phyloP scores from a whole-genome alignment of 1,140 invertebrate species.

The Plectus sambesii region DNA sequence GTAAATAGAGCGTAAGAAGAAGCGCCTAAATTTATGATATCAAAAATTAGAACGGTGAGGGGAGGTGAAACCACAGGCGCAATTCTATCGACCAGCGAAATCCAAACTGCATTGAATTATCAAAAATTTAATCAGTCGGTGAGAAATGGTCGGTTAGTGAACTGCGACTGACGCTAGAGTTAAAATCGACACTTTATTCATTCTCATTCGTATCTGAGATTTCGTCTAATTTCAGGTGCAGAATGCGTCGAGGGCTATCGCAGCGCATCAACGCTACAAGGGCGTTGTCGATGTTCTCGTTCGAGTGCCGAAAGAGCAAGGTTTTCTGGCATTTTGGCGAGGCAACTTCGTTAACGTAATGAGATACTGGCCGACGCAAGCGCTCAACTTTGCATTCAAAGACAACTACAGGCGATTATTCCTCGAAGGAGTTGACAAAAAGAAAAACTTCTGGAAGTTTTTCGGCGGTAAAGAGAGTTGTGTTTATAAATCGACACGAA shows the following conservation, averaged over 20 bases:
- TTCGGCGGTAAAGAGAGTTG: conserved; percentile 69
- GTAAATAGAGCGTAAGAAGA: too few relatives aligned
- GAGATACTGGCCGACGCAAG: conserved; percentile 44
- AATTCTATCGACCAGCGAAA: too few relatives aligned
- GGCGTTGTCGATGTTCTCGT: conserved; percentile 40
- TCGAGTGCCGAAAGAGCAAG: conserved; percentile 40
- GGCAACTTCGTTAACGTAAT: conserved; percentile 43
- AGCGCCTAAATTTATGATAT: too few relatives aligned
- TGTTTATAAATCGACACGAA: too few relatives aligned
- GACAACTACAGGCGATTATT: conserved; percentile 45
- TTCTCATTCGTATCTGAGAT: too few relatives aligned
- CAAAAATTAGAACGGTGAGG: too few relatives aligned
- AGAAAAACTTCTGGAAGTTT: conserved; percentile 72
- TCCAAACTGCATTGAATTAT: too few relatives aligned
- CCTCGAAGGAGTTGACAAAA: conserved; percentile 65
- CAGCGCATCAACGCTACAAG: conserved; percentile 52
- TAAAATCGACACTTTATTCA: too few relatives aligned
- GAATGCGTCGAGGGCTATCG: conserved; percentile 60
- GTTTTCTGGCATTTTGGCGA: conserved; percentile 35
- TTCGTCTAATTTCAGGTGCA: conserved; percentile 44
- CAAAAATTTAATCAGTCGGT: too few relatives aligned
- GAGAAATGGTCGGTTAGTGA: too few relatives aligned
- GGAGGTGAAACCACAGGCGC: too few relatives aligned
- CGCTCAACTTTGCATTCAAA: conserved; percentile 45
- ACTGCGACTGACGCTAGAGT: too few relatives aligned